phyloP scores from a whole-genome alignment of 2,888 invertebrate genomes.

The Autographa gamma region DNA sequence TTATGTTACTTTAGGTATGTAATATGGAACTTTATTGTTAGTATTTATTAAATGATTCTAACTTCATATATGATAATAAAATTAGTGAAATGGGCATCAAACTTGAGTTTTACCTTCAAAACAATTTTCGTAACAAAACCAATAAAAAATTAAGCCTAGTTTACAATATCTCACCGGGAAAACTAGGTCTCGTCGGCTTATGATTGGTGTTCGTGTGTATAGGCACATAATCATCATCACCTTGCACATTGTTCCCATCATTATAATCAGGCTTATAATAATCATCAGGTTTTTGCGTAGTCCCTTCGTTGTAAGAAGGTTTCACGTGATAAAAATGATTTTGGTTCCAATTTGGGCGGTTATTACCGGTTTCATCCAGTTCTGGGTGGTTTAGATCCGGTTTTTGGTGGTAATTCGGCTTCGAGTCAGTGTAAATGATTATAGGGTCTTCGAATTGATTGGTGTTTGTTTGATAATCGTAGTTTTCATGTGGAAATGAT shows the following conservation, averaged over 20 bases:
- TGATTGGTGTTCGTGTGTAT: slow-evolving; percentile 76
- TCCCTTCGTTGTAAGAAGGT: slow-evolving; percentile 85
- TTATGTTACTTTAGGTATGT: background rate
- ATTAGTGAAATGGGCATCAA: background rate
- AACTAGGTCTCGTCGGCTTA: slow-evolving; percentile 80
- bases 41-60: background rate
- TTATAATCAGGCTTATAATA: slow-evolving; percentile 72
- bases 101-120: slow-evolving; percentile 61
- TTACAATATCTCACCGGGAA: slow-evolving; percentile 79
- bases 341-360: slow-evolving; percentile 69
- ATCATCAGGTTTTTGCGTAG: slow-evolving; percentile 74
- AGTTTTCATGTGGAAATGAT: slow-evolving; percentile 85
- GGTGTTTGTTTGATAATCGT: slow-evolving; percentile 80
- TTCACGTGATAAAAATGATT: slow-evolving; percentile 85
- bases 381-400: slow-evolving; percentile 67
- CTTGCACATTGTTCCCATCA: slow-evolving; percentile 61
- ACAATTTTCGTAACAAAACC: slow-evolving; percentile 48
- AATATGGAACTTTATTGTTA: background rate
- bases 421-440: slow-evolving; percentile 85
- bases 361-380: slow-evolving; percentile 62
- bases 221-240: slow-evolving; percentile 86
- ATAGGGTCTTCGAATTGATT: slow-evolving; percentile 86
- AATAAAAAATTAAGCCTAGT: slow-evolving; percentile 50
- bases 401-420: slow-evolving; percentile 70
- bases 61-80: background rate